These are phyloP conservation scores for Megaceryle alcyon DNA, from an alignment of 2,797 vertebrate species.

Conservation along the genomic window DNA sequence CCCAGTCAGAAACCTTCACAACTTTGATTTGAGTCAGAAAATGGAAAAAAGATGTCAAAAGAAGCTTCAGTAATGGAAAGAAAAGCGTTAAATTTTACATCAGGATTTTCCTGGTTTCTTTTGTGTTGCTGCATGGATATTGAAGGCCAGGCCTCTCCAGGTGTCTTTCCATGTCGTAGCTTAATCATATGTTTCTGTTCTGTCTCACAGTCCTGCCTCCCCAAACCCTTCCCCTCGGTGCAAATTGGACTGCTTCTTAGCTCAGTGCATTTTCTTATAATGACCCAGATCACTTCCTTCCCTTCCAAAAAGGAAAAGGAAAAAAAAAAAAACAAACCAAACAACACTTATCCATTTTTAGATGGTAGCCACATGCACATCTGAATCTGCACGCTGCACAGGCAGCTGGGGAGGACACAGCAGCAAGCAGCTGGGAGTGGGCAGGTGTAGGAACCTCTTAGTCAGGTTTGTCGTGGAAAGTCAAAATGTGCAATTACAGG, in stretches of 20 bases:
- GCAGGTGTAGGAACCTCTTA: constrained; percentile 52
- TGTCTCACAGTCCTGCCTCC: background rate
- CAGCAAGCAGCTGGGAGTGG: constrained; percentile 1
- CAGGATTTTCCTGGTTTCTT: background rate
- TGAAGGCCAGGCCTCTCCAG: background rate
- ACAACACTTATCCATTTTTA: constrained; percentile 34
- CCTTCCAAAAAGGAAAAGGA: background rate
- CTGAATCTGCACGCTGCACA: background rate
- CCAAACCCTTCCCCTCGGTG: background rate
- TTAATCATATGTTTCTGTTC: background rate
- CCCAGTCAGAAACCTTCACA: background rate
- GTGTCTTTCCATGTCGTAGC: background rate
- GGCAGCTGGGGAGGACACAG: background rate
- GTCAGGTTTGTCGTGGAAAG: constrained; percentile 33
- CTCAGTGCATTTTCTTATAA: background rate
- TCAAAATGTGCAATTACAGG: background rate
- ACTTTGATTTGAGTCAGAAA: background rate
- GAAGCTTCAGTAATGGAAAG: background rate
- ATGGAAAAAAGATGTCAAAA: background rate
- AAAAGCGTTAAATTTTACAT: background rate
- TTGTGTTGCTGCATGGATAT: background rate
- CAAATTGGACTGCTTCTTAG: constrained; percentile 20
- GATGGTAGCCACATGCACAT: background rate
- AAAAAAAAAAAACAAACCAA: background rate
- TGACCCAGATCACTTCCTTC: constrained; percentile 42